Evolutionary conservation across 2,113 vertebrate species (phyloP).

Genomic region (Rousettus leschenaultii): DNA sequence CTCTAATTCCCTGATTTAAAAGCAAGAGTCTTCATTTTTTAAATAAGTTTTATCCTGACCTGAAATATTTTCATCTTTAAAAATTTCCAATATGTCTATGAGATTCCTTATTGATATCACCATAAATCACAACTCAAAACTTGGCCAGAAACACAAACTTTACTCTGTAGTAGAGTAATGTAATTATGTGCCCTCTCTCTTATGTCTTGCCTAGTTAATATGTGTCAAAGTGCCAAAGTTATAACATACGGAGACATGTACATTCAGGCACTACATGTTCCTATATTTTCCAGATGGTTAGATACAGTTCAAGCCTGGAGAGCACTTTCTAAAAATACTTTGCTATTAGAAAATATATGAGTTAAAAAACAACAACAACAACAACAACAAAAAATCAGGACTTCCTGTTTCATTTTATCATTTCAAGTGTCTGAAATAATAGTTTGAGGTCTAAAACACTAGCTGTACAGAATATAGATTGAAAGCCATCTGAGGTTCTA

Average conservation of each 20-base stretch:
- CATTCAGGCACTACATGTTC: not conserved
- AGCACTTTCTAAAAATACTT: constrained; percentile 17
- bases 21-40: not conserved
- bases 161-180: not conserved
- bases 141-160: not conserved
- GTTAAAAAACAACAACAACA: not conserved
- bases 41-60: not conserved
- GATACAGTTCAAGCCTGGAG: not conserved
- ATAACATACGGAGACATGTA: not conserved
- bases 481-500: not conserved
- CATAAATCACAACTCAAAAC: not conserved
- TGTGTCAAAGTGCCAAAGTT: not conserved
- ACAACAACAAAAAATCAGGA: not conserved
- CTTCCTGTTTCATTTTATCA: not conserved
- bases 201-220: not conserved
- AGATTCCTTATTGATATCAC: not conserved
- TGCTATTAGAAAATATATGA: not conserved
- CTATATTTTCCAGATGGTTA: constrained; percentile 13
- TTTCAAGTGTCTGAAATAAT: not conserved
- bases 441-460: not conserved
- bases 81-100: not conserved
- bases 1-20: not conserved
- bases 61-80: constrained; percentile 10
- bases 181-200: not conserved
- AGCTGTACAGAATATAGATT: not conserved